Evolutionary conservation across 2,888 invertebrate genomes (phyloP).

Genomic region (Nipponacmea schrenckii): DNA sequence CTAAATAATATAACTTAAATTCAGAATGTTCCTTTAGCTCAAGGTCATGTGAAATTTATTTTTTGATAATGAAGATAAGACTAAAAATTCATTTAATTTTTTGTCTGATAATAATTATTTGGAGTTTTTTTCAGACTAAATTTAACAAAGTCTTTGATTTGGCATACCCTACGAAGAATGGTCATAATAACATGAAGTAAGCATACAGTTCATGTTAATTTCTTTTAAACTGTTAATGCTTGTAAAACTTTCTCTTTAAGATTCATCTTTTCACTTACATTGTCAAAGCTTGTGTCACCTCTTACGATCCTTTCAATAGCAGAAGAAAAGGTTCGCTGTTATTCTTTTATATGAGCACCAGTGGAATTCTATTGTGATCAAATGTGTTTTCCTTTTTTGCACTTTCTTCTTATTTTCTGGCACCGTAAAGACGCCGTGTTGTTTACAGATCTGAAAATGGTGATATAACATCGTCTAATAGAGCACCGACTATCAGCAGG

Average conservation of each 20-base stretch:
- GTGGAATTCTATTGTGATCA: too few relatives aligned
- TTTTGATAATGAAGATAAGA: too few relatives aligned
- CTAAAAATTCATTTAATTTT: neutral
- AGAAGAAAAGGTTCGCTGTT: too few relatives aligned
- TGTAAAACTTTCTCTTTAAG: too few relatives aligned
- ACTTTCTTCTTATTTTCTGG: neutral
- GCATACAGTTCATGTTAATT: neutral
- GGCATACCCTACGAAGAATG: slow-evolving; percentile 48
- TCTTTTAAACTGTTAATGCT: neutral
- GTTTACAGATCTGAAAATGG: slow-evolving; percentile 4
- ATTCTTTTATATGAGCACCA: too few relatives aligned
- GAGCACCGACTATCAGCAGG: neutral
- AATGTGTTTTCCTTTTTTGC: neutral
- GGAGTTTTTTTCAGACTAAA: slow-evolving; percentile 41
- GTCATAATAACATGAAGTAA: slow-evolving; percentile 46
- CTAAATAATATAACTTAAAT: too few relatives aligned
- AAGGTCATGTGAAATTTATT: too few relatives aligned
- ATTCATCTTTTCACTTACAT: too few relatives aligned
- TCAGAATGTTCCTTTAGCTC: too few relatives aligned
- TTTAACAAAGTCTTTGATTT: slow-evolving; percentile 57
- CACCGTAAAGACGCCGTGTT: slow-evolving; percentile 3
- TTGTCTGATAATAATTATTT: neutral
- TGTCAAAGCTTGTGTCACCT: too few relatives aligned
- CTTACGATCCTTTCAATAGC: too few relatives aligned
- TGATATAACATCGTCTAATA: neutral